Base-by-base conservation (phyloP, 1,140 invertebrate species). In the Schlechtendalia chinensis region DNA sequence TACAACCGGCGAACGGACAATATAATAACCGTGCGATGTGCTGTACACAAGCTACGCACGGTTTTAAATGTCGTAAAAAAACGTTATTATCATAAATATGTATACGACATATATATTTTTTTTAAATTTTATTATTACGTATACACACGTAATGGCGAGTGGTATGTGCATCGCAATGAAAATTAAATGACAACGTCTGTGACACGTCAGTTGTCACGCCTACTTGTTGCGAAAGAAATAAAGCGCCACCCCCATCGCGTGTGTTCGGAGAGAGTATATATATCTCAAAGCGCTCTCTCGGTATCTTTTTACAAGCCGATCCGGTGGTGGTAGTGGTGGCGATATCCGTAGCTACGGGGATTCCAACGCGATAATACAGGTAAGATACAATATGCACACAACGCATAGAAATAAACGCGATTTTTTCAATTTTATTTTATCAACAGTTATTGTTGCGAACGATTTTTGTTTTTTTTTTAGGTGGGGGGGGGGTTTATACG, bases 201-300 rank as follows among this genome's bases (percentile, higher is more conserved):
- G 75, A 61, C 39, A 47, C 75, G 75, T 79, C 32, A 39, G 32
- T 39, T 8, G 32, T 39, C 54, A 79, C 75, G 75, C 75, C 75
- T 79, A 79, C 75, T 79, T 61, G 72, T 79, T 79, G 54, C 58
- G 19, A 61, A 79, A 63, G 58, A 47, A 32, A 47, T 63, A 59
- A 17, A 61, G 75, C 75, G 39, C 75, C 75, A 79, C 75, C 75
- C 75, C 50, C 63, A n/a, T n/a, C n/a, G n/a, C n/a, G n/a, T 32
- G 22, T 27, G 50, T 63, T 79, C 39, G 56, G 39, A 17, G 39
- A 17, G 32, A 47, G 72, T 77, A 77, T 79, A 77, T 79, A 79
- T 79, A 79, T 79, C 58, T 63, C 63, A 63, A 79, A 63, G 75
- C 75, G 75, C 75, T 79, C 75, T 47, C 75, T 61, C n/a, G 75